Evolutionary conservation across 1,140 invertebrate species (phyloP), one percentile per base, ranked within the genome.

Genomic region (Psilanteris sp.): DNA sequence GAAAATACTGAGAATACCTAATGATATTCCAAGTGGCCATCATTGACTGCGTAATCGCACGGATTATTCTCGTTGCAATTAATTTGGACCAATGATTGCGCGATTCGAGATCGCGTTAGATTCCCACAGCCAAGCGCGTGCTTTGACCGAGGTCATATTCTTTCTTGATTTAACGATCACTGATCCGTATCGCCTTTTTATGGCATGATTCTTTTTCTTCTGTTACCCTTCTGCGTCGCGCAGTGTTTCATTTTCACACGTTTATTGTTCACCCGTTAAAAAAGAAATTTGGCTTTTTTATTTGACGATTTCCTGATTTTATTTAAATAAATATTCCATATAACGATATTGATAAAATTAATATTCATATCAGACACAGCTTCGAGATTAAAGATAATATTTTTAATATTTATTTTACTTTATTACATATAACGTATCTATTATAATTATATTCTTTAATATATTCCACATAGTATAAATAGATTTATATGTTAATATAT

Each of bases 31-130:
- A 8, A 62, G 13, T 55, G 59, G 34, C n/a, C 73, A 71, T 68
- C 72, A 18, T n/a, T 11, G 39, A 6, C 62, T 70, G 66, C 73
- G 66, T 71, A 71, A 77, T 67, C 64, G 27, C 16, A 37, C 6
- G 24, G 44, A 75, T 57, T 68, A 50, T 64, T 24, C 39, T 4
- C 50, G 61, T 24, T 67, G 72, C 55, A 75, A 76, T 76, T 76
- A 64, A 70, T 70, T 70, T 52, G 50, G 73, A 36, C 29, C 27
- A 13, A 18, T 13, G 46, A 67, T 67, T 67, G 71, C 44, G 54
- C 36, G 61, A 68, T 52, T 18, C 14, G 6, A 11, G 48, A 68
- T 70, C 52, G 57, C 52, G 59, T 66, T 43, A 52, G 64, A 76
- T 76, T 76, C 73, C 73, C 73, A 76, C 73, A 57, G 48, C 48